phyloP scores from a whole-genome alignment of 2,888 invertebrate species.

The Meiosimyza decipiens region DNA sequence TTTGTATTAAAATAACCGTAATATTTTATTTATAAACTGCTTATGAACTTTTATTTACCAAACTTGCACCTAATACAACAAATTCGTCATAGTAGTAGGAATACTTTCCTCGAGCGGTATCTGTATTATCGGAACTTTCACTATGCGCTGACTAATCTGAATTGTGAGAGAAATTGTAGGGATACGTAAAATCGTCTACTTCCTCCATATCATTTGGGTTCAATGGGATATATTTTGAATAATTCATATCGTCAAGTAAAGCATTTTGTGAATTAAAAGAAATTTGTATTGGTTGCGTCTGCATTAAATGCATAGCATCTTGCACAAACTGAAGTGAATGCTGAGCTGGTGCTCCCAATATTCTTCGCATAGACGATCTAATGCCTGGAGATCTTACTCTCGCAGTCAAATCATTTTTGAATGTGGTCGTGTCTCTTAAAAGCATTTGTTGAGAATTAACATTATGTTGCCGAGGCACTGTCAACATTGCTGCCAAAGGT shows the following conservation, averaged over 20 bases:
- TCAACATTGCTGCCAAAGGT: conserved; percentile 7
- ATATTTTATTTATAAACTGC: no score
- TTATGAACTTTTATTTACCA: conserved; percentile 47
- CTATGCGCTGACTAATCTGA: conserved; percentile 58
- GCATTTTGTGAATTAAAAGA: conserved; percentile 22
- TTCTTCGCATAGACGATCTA: no score
- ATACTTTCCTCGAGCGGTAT: no score
- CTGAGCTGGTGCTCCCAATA: no score
- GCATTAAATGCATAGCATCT: conserved; percentile 46
- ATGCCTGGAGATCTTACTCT: no score
- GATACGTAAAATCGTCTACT: conserved; percentile 15
- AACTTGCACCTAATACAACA: conserved; percentile 62
- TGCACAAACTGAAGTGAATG: conserved; percentile 44
- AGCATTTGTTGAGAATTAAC: no score
- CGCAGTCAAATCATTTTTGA: no score
- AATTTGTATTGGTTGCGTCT: conserved; percentile 38
- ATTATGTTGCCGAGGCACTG: background rate
- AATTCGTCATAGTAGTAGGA: no score
- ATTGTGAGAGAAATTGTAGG: conserved; percentile 56
- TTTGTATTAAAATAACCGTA: no score
- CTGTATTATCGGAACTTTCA: conserved; percentile 61
- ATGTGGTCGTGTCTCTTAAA: no score
- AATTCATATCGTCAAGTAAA: no score
- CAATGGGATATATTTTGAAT: background rate
- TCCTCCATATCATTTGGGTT: background rate